Percentiles rank a stretch among this genome's conserved stretches.
Evolutionary conservation across 2,888 invertebrate species (phyloP).

Genomic region (Resseliella maxima): DNA sequence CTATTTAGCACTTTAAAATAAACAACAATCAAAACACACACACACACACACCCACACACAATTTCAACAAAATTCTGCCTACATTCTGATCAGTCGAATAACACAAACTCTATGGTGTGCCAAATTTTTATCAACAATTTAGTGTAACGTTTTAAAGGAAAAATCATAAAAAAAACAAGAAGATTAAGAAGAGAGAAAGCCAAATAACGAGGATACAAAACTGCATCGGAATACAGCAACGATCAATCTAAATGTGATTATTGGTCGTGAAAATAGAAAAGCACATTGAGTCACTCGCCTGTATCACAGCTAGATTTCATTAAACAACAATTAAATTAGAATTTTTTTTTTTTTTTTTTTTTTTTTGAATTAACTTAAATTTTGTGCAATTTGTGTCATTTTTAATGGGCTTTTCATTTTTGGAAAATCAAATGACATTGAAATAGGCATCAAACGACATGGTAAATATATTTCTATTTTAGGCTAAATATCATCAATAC

Average conservation of each 20-base stretch:
- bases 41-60: too few relatives aligned
- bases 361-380: neutral
- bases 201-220: neutral
- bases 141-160: neutral
- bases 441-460: neutral
- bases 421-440: neutral
- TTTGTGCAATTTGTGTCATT: neutral
- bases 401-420: neutral
- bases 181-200: neutral
- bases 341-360: too few relatives aligned
- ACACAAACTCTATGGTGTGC: too few relatives aligned
- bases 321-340: neutral
- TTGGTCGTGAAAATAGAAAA: neutral
- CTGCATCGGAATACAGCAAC: neutral
- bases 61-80: too few relatives aligned
- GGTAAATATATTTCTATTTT: too few relatives aligned
- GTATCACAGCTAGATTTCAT: conserved; percentile 3
- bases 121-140: too few relatives aligned
- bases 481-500: too few relatives aligned
- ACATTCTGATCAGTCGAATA: too few relatives aligned
- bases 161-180: neutral
- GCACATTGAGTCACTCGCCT: neutral
- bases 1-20: too few relatives aligned
- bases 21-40: too few relatives aligned
- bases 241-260: conserved; percentile 20